Conservation (phyloP, 2,797 vertebrate species). For the Protonibea diacanthus region DNA sequence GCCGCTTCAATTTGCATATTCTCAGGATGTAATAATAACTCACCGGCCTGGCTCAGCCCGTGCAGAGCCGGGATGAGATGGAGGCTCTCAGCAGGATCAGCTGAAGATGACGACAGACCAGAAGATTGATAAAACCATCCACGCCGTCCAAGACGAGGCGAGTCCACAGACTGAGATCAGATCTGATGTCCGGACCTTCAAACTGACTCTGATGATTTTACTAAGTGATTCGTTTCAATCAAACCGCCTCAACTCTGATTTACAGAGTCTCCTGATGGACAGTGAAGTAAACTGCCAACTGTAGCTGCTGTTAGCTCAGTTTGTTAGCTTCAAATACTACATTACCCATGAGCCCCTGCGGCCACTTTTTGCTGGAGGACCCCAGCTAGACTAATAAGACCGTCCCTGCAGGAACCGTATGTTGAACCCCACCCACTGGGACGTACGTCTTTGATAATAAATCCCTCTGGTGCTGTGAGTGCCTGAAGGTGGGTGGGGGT, state of each 20-base stretch:
- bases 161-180: neutral
- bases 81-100: slow-evolving; percentile 37
- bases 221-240: no score
- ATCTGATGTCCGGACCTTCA: neutral
- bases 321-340: neutral
- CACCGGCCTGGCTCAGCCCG: slow-evolving; percentile 58
- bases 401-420: neutral
- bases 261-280: no score
- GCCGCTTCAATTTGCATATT: slow-evolving; percentile 79
- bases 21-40: slow-evolving; percentile 79
- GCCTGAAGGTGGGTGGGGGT: slow-evolving; percentile 10
- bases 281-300: no score
- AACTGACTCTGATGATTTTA: neutral
- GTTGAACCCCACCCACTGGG: neutral
- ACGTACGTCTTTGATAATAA: slow-evolving; percentile 6
- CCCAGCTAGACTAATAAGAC: no score
- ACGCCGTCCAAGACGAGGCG: neutral
- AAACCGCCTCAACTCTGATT: no score
- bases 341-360: neutral
- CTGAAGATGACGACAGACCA: neutral
- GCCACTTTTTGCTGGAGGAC: no score
- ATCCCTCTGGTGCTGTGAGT: slow-evolving; percentile 11
- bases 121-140: neutral
- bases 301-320: no score
- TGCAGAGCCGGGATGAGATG: slow-evolving; percentile 38